Evolutionary conservation across 2,113 vertebrate genomes (phyloP).

Genomic region (Lota lota): DNA sequence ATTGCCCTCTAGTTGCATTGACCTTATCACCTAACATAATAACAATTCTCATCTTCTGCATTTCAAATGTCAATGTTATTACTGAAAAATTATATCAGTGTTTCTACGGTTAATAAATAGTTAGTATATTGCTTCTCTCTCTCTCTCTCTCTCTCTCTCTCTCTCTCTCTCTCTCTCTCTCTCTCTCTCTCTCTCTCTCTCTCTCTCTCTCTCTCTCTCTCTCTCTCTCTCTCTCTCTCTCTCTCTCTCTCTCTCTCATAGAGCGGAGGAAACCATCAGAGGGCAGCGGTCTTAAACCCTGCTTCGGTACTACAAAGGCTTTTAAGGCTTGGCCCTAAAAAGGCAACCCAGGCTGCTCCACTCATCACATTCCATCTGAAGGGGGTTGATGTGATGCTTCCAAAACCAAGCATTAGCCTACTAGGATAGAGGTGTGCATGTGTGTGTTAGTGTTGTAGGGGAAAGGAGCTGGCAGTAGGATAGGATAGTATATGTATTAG

Average conservation of each 20-base stretch:
- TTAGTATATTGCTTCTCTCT: neutral
- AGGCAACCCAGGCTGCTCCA: constrained; percentile 41
- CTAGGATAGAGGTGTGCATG: neutral
- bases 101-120: too few species aligned
- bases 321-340: constrained; percentile 60
- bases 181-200: neutral
- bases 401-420: constrained; percentile 5
- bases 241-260: neutral
- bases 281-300: constrained; percentile 13
- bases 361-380: constrained; percentile 26
- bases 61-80: too few species aligned
- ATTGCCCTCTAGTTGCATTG: too few species aligned
- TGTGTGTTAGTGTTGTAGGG: too few species aligned
- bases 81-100: too few species aligned
- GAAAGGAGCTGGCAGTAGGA: too few species aligned
- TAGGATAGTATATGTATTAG: too few species aligned
- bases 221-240: too few species aligned
- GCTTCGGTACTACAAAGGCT: constrained; percentile 23
- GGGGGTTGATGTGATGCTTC: constrained; percentile 6
- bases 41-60: too few species aligned
- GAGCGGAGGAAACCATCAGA: neutral
- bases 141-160: too few species aligned
- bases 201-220: neutral
- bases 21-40: too few species aligned
- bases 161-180: neutral